These are phyloP conservation scores for Thera obeliscata DNA, from an alignment of 2,888 invertebrate species.

Conservation along the genomic window DNA sequence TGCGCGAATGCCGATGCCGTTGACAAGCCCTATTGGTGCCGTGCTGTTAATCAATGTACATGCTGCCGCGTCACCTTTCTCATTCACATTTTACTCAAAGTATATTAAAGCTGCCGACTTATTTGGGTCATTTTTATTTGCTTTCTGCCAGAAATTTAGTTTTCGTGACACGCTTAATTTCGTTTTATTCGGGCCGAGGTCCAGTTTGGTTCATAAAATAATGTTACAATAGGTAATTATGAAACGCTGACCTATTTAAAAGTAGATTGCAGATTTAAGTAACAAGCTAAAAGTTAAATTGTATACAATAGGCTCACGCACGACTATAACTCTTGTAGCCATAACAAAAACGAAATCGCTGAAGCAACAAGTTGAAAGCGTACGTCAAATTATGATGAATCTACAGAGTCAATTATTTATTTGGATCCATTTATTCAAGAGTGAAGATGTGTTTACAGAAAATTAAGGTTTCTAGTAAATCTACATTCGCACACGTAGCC, in stretches of 20 bases:
- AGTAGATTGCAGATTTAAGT: constrained; percentile 5
- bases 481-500: constrained; percentile 36
- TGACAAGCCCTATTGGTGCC: constrained; percentile 49
- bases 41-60: constrained; percentile 48
- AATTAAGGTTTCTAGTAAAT: constrained; percentile 41
- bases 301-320: not conserved
- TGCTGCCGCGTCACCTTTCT: constrained; percentile 38
- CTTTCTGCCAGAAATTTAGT: no score
- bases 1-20: constrained; percentile 52
- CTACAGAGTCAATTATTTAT: constrained; percentile 48
- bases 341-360: constrained; percentile 13
- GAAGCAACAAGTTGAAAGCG: constrained; percentile 36
- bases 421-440: constrained; percentile 15
- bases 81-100: constrained; percentile 29
- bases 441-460: constrained; percentile 23
- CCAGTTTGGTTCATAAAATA: constrained; percentile 30
- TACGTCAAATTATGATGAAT: constrained; percentile 52
- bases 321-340: not conserved
- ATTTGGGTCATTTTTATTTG: constrained; percentile 32
- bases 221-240: constrained; percentile 23
- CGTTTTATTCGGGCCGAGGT: constrained; percentile 41
- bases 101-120: constrained; percentile 26
- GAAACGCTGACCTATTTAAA: constrained; percentile 1
- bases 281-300: not conserved
- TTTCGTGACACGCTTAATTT: constrained; percentile 39